A percentile compares a stretch with the other conserved stretches of the same genome.
These are phyloP conservation scores for Graptemys geographica DNA, from an alignment of 2,797 vertebrate species.

Conservation along the genomic window DNA sequence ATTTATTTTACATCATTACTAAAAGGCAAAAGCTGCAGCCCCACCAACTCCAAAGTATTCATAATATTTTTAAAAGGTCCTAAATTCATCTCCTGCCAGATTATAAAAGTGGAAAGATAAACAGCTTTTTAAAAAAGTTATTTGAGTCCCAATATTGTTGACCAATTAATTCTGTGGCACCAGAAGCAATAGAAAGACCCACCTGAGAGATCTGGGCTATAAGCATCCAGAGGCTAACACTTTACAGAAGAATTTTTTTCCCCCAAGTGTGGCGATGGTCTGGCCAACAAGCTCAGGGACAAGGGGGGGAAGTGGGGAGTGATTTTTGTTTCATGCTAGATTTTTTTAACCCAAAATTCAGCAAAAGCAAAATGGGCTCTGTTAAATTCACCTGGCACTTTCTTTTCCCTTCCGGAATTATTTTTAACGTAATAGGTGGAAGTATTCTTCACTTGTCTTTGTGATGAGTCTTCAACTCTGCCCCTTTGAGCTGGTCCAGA, in stretches of 20 bases:
- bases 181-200: slow-evolving; percentile 44
- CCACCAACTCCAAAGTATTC: slow-evolving; percentile 42
- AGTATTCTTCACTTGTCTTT: not conserved
- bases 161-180: slow-evolving; percentile 37
- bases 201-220: slow-evolving; percentile 1
- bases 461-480: not conserved
- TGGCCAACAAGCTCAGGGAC: not conserved
- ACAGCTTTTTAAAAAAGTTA: slow-evolving; percentile 29
- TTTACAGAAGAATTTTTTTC: not conserved
- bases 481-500: not conserved
- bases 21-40: slow-evolving; percentile 39
- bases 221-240: not conserved
- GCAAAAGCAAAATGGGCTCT: not conserved
- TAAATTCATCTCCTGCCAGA: slow-evolving; percentile 61
- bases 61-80: slow-evolving; percentile 50
- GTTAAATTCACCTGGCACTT: not conserved
- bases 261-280: not conserved
- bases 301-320: not conserved
- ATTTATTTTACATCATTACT: slow-evolving; percentile 43
- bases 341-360: not conserved
- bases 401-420: slow-evolving; percentile 7
- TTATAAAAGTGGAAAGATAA: slow-evolving; percentile 66
- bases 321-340: not conserved
- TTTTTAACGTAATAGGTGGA: not conserved
- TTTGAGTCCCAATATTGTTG: slow-evolving; percentile 7